phyloP scores from a whole-genome alignment of 1,140 invertebrate genomes.

The Diploscapter pachys region DNA sequence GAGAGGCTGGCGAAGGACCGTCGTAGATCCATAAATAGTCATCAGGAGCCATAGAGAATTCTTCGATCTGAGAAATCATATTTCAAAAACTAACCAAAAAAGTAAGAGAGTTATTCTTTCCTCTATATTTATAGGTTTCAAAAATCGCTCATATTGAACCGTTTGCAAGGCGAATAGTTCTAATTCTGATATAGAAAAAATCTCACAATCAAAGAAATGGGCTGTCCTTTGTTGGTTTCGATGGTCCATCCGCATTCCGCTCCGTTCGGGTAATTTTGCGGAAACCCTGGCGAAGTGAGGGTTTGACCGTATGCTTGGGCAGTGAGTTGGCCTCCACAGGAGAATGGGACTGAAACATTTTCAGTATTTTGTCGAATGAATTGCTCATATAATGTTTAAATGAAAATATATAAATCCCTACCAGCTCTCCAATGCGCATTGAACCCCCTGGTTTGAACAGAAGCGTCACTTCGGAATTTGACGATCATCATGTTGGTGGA shows the following conservation, averaged over 20 bases:
- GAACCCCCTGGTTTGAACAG: slow-evolving; percentile 88
- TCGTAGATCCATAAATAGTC: slow-evolving; percentile 83
- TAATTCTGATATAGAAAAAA: neutral
- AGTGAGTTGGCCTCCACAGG: slow-evolving; percentile 37
- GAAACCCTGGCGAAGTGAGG: slow-evolving; percentile 74
- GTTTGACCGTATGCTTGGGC: slow-evolving; percentile 45
- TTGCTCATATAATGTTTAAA: slow-evolving; percentile 9
- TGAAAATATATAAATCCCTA: slow-evolving; percentile 51
- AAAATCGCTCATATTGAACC: too few species aligned
- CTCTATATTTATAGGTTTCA: too few species aligned
- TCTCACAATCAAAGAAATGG: slow-evolving; percentile 50
- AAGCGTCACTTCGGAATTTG: slow-evolving; percentile 87
- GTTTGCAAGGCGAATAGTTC: too few species aligned
- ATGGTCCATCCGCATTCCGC: slow-evolving; percentile 88
- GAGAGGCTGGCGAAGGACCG: slow-evolving; percentile 78
- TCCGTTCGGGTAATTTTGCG: slow-evolving; percentile 84
- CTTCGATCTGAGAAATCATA: slow-evolving; percentile 68
- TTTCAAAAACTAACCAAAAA: too few species aligned
- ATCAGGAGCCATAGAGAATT: slow-evolving; percentile 79
- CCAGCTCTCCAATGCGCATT: slow-evolving; percentile 64
- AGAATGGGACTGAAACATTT: slow-evolving; percentile 39
- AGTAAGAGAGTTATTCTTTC: too few species aligned
- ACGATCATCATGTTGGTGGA: slow-evolving; percentile 97
- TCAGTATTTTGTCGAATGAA: neutral
- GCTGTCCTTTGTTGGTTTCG: slow-evolving; percentile 69